A percentile compares a stretch with the other conserved stretches of the same genome.
phyloP scores from a whole-genome alignment of 2,113 vertebrate genomes.

The Collichthys lucidus region DNA sequence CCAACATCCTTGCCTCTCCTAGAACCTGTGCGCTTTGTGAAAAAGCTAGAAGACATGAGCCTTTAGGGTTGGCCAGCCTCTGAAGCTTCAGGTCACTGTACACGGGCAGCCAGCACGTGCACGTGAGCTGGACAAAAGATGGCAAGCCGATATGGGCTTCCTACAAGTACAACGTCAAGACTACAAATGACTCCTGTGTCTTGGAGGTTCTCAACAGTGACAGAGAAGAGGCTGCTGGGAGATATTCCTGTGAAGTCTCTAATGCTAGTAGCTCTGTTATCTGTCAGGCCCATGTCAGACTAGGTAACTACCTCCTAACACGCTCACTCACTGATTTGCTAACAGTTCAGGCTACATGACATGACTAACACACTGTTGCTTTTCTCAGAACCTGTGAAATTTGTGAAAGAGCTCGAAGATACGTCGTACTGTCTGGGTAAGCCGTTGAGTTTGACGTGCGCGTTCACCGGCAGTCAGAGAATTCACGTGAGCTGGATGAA shows the following conservation, averaged over 20 bases:
- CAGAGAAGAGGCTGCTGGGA: conserved; percentile 84
- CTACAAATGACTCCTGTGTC: conserved; percentile 82
- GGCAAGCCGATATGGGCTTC: conserved; percentile 87
- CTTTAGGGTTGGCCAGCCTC: conserved; percentile 60
- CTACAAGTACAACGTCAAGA: conserved; percentile 69
- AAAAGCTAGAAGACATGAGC: conserved; percentile 77
- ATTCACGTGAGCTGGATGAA: conserved; percentile 87
- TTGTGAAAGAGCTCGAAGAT: conserved; percentile 74
- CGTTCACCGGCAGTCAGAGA: conserved; percentile 84
- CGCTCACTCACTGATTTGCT: neutral
- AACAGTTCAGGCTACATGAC: neutral
- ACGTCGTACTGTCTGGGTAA: conserved; percentile 59
- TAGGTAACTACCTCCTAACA: conserved; percentile 74
- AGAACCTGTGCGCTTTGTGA: conserved; percentile 58
- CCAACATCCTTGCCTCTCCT: conserved; percentile 43
- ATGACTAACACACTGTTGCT: conserved; percentile 29
- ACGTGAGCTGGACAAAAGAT: conserved; percentile 89
- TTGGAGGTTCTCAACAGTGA: conserved; percentile 87
- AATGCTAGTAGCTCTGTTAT: conserved; percentile 88
- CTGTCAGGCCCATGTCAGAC: conserved; percentile 85
- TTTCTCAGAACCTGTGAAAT: conserved; percentile 59
- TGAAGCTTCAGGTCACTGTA: conserved; percentile 65
- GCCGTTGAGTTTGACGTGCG: conserved; percentile 56
- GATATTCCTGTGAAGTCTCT: conserved; percentile 89
- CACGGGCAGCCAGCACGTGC: conserved; percentile 86